A percentile compares a stretch with the other conserved stretches of the same genome.
These are phyloP conservation scores for Typhlichthys eigenmanni DNA, from an alignment of 2,797 vertebrate genomes.

Conservation along the genomic window DNA sequence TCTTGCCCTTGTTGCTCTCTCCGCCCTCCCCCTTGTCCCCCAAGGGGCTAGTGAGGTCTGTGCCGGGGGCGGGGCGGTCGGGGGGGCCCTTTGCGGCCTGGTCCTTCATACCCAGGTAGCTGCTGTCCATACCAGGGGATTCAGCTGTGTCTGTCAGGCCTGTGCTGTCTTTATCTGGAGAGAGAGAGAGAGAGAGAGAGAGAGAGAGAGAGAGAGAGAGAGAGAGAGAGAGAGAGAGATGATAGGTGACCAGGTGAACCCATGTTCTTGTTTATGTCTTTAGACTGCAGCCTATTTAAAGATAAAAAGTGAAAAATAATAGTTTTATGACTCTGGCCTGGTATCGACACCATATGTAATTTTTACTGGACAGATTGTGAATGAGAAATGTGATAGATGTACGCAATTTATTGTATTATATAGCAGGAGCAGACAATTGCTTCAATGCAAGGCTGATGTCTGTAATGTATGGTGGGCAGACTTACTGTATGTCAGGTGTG, in stretches of 20 bases:
- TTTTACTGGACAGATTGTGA: conserved; percentile 4
- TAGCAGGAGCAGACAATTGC: neutral
- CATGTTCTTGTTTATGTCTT: too few species aligned
- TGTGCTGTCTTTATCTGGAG: conserved; percentile 88
- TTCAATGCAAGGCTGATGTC: conserved; percentile 4
- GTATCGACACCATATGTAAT: conserved; percentile 8
- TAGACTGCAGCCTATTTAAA: too few species aligned
- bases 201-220: neutral
- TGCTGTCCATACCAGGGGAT: conserved; percentile 89
- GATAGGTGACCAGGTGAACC: neutral
- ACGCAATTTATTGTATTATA: conserved; percentile 15
- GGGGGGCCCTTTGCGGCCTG: conserved; percentile 84
- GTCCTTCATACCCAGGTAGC: conserved; percentile 92
- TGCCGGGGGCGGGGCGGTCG: conserved; percentile 77
- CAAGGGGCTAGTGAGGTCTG: conserved; percentile 84
- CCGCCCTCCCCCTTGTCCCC: conserved; percentile 90
- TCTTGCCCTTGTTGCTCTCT: conserved; percentile 98
- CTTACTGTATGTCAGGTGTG: conserved; percentile 45
- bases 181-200: neutral
- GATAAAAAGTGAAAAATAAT: neutral
- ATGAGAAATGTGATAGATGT: conserved; percentile 15
- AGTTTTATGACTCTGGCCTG: conserved; percentile 1
- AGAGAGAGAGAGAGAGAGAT: conserved; percentile 9
- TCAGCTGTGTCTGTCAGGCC: conserved; percentile 87
- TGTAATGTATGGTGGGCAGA: conserved; percentile 9